Evolutionary conservation across 2,113 vertebrate species (phyloP).

Genomic region (Sitta europaea): DNA sequence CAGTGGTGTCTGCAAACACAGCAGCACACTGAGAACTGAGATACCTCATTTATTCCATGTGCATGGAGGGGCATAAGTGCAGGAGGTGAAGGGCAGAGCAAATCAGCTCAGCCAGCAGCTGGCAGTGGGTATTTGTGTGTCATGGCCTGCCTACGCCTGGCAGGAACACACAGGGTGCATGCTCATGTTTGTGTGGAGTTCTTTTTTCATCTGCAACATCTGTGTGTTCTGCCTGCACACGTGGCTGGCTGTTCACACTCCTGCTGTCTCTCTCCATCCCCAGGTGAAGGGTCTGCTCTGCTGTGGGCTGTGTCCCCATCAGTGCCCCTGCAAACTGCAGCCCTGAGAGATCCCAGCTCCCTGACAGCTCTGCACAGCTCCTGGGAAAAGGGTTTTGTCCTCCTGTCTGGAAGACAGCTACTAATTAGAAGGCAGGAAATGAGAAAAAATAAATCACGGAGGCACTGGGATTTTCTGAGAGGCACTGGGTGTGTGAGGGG

Average conservation of each 20-base stretch:
- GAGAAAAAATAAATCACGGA: background rate
- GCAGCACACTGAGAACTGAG: background rate
- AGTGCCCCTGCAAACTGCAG: background rate
- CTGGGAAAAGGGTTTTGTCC: background rate
- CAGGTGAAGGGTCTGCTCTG: background rate
- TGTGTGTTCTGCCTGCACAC: background rate
- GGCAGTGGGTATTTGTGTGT: fast-evolving
- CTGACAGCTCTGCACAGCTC: background rate
- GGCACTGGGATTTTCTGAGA: background rate
- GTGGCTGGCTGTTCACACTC: background rate
- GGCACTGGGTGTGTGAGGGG: background rate
- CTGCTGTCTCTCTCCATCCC: background rate
- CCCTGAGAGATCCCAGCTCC: background rate
- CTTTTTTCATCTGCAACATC: background rate
- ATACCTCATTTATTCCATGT: background rate
- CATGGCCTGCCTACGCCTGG: background rate
- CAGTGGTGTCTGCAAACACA: background rate
- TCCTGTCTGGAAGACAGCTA: background rate
- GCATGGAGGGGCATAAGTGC: background rate
- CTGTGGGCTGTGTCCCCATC: background rate
- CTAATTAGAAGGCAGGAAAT: background rate
- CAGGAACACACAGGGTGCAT: background rate
- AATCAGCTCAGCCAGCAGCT: background rate
- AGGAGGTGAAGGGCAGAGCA: background rate
- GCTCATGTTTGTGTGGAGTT: fast-evolving